phyloP scores from a whole-genome alignment of 1,140 invertebrate genomes.

The Drosophila albomicans region DNA sequence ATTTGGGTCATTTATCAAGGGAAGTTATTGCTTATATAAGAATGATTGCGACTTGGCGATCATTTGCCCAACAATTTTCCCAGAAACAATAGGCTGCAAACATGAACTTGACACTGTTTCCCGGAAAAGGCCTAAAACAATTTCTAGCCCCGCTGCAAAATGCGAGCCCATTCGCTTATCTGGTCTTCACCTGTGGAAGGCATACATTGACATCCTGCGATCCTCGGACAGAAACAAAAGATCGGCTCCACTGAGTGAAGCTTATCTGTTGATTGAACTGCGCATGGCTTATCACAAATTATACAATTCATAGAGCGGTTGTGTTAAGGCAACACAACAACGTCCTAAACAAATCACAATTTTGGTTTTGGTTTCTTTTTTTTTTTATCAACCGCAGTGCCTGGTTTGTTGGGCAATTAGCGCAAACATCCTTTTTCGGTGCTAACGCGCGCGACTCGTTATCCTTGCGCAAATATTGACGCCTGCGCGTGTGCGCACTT shows the following conservation, averaged over 20 bases:
- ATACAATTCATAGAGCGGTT: conserved; percentile 49
- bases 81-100: conserved; percentile 75
- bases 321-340: background rate
- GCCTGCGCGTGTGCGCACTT: conserved; percentile 68
- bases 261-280: conserved; percentile 73
- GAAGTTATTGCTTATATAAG: conserved; percentile 32
- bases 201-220: conserved; percentile 68
- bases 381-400: conserved; percentile 68
- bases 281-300: conserved; percentile 65
- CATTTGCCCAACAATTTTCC: conserved; percentile 46
- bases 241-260: conserved; percentile 48
- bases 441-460: conserved; percentile 51
- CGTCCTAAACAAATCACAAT: conserved; percentile 71
- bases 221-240: conserved; percentile 36
- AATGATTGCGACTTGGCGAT: conserved; percentile 20
- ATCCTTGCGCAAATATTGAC: conserved; percentile 79
- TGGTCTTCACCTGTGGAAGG: conserved; percentile 63
- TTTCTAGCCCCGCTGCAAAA: conserved; percentile 42
- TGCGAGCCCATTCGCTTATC: conserved; percentile 51
- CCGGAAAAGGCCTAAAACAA: conserved; percentile 69
- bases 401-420: conserved; percentile 64
- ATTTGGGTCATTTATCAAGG: conserved; percentile 8
- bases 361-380: conserved; percentile 34
- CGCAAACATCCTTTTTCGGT: conserved; percentile 75
- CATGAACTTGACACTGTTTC: conserved; percentile 75